Base-by-base conservation (phyloP, 92 coral and sea anemone species). In the Phymanthus crucifer region DNA sequence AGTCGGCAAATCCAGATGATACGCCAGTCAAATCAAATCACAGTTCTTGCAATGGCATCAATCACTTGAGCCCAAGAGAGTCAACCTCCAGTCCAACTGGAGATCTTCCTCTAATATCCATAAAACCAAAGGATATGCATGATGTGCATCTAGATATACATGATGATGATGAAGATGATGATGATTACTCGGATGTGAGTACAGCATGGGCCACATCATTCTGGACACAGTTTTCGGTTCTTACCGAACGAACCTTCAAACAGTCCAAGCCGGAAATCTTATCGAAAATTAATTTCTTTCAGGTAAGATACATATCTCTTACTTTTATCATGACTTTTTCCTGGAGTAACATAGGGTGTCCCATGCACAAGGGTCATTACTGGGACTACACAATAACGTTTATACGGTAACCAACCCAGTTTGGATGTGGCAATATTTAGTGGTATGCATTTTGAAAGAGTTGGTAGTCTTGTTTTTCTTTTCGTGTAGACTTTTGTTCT, bases 141-240 rank as follows among this genome's bases (percentile, higher is more conserved):
- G 80, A 40, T 52, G 45, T 45, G 8, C 66, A 73, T 24, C 64
- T 65, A 2, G 88, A 92, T 50, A 90, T 83, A 67, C 78, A 89
- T 35, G 98, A 93, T 26, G 97, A 90, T 47, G 92, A 82, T 56
- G 86, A 88, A 19, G 93, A 79, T 37, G 89, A 92, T 35, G 82
- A 86, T 14, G 84, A 79, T 64, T 81, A 76, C 5, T 83, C 71
- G 66, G 91, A 90, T 68, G 87, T 90, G 57, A 84, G 88, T 40
- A 93, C 94, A 12, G 91, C 90, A 40, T 94, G 98, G 98, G 90
- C 90, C 45, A 92, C 98, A 71, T 92, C 93, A 45, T 94, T 94
- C 78, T 88, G 94, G 97, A 94, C 97, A 2, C 98, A 94, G 87
- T 92, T 94, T 36, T 64, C 88, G 1, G 97, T 94, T 46, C 78